These are phyloP conservation scores for Cavia aperea DNA, from an alignment of 2,113 vertebrate genomes.

Conservation along the genomic window DNA sequence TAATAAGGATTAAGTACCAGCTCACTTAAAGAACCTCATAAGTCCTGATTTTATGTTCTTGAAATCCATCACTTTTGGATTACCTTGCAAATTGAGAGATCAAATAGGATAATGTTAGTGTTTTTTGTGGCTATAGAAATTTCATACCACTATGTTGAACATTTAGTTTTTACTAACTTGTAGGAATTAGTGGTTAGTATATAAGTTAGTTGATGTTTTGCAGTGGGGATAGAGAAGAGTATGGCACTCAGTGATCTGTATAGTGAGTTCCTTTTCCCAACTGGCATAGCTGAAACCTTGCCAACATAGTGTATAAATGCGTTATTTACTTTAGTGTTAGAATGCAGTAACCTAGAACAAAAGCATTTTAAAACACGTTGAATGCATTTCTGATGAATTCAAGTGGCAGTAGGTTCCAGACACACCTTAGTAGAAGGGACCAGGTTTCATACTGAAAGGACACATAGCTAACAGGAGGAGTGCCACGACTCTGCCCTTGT, in stretches of 20 bases:
- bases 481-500: background rate
- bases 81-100: background rate
- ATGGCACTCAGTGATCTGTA: background rate
- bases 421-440: background rate
- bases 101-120: background rate
- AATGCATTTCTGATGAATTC: background rate
- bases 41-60: background rate
- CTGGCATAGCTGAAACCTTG: background rate
- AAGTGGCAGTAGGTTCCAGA: background rate
- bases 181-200: background rate
- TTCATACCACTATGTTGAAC: background rate
- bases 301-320: background rate
- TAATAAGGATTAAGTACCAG: constrained; percentile 16
- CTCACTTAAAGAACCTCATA: background rate
- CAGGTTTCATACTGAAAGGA: background rate
- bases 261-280: background rate
- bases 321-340: background rate
- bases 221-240: background rate
- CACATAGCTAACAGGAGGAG: background rate
- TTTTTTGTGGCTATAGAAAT: background rate
- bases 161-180: constrained; percentile 18
- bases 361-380: background rate
- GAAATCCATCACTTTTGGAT: background rate
- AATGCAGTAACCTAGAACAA: background rate
- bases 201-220: background rate